Evolutionary conservation across 2,888 invertebrate species (phyloP), one percentile per base, ranked within the genome.

Genomic region (Lymantria dispar): DNA sequence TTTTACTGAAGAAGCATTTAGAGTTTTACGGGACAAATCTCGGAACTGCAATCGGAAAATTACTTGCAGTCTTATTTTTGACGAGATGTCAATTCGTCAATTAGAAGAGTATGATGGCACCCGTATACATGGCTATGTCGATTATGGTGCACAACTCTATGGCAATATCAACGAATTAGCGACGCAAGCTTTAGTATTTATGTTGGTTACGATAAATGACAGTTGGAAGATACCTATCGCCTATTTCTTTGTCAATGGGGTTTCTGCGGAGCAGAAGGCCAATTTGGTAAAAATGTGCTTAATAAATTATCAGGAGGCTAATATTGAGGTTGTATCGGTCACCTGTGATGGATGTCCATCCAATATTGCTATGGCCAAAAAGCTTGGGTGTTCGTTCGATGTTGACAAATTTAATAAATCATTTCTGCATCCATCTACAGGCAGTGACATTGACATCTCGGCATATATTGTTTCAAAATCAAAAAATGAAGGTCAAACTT

Each of bases 341-440:
- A 45, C 45, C 12, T 45, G 29, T 13, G 45, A 45, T 37, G 45
- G 45, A 36, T 45, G 37, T 37, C 37, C 45, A 36, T 45, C 45
- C 3, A 45, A 45, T 37, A 40, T 40, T 14, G 14, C 40, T 8
- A 40, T 40, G 40, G 14, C 40, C 11, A 40, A 42, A 42, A 13
- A 29, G 15, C 33, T 48, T 11, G 48, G 48, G 8, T 48, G 48
- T 48, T 12, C n/a, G 9, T 37, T 39, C 36, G 39, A 44, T 11
- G 12, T 10, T 29, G 12, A 31, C 3, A 43, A 43, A 10, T 31
- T 43, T n/a, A 44, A 44, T 13, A 44, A 36, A 7, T 14, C 14
- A 11, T 44, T 36, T 15, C 5, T 31, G 33, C 44, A 44, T 36
- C 36, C 44, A n/a, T 31, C 31, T 15, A 15, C 33, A 30, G 36